Evolutionary conservation across 1,140 invertebrate species (phyloP).

Genomic region (Mamestra configurata): DNA sequence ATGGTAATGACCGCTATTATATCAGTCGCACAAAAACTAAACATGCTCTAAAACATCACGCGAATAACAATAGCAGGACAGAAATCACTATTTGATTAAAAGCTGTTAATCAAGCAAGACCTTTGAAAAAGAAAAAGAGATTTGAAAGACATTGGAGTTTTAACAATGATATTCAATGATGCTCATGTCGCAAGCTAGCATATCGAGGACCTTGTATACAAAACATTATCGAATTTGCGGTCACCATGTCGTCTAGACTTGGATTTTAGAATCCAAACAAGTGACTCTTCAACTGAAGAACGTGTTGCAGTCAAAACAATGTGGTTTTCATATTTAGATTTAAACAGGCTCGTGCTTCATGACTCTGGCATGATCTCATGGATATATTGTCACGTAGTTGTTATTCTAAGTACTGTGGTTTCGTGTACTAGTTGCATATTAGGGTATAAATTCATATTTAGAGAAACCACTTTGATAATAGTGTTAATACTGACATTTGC

Average conservation of each 20-base stretch:
- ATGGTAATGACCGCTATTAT: background rate
- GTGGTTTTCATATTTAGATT: slow-evolving; percentile 41
- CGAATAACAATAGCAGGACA: background rate
- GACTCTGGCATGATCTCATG: slow-evolving; percentile 53
- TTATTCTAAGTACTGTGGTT: slow-evolving; percentile 40
- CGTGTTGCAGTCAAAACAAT: slow-evolving; percentile 26
- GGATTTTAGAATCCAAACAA: slow-evolving; percentile 38
- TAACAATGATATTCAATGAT: background rate
- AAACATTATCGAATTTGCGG: slow-evolving; percentile 10
- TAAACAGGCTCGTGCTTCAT: slow-evolving; percentile 44
- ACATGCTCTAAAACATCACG: background rate
- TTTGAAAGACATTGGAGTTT: too few species aligned
- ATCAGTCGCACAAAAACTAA: background rate
- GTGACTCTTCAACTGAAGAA: background rate
- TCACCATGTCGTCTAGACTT: slow-evolving; percentile 22
- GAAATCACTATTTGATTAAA: background rate
- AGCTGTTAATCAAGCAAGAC: background rate
- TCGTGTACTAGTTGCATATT: slow-evolving; percentile 19
- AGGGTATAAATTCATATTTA: slow-evolving; percentile 5
- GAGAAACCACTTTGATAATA: slow-evolving; percentile 15
- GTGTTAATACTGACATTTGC: slow-evolving; percentile 31
- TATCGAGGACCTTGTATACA: slow-evolving; percentile 9
- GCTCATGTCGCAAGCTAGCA: background rate
- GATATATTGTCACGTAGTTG: slow-evolving; percentile 32
- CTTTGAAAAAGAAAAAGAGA: too few species aligned